These are phyloP conservation scores for Brachypteracias leptosomus DNA, from an alignment of 2,113 vertebrate genomes.

Conservation along the genomic window DNA sequence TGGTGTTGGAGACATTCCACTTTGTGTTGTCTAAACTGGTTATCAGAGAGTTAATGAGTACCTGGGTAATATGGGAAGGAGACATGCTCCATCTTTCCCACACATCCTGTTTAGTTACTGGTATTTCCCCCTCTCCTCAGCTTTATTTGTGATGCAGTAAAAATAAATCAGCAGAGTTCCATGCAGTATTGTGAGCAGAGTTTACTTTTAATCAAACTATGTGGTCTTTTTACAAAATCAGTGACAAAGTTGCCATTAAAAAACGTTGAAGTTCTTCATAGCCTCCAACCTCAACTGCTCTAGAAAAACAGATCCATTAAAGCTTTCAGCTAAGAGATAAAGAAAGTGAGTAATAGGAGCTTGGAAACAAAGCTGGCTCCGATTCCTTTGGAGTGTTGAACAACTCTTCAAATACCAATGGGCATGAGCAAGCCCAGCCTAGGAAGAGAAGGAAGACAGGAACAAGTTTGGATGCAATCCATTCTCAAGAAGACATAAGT, in stretches of 20 bases:
- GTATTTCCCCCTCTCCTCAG: constrained; percentile 34
- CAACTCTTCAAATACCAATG: not conserved
- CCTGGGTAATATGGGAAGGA: constrained; percentile 1
- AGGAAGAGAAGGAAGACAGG: not conserved
- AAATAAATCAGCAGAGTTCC: constrained; percentile 29
- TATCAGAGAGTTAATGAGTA: constrained; percentile 60
- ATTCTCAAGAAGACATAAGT: not conserved
- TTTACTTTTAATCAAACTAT: constrained; percentile 45
- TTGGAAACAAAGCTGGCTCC: constrained; percentile 13
- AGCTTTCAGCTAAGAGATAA: constrained; percentile 13
- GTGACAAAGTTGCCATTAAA: not conserved
- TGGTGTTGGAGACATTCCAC: constrained; percentile 39
- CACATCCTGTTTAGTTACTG: constrained; percentile 28
- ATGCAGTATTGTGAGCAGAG: not conserved
- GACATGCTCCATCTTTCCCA: not conserved
- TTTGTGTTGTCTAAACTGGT: constrained; percentile 44
- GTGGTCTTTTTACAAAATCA: constrained; percentile 19
- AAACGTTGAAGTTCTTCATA: constrained; percentile 35
- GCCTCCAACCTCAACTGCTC: constrained; percentile 23
- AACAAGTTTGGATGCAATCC: not conserved
- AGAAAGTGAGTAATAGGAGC: not conserved
- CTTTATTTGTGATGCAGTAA: constrained; percentile 49
- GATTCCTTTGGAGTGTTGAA: not conserved
- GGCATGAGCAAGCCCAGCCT: not conserved
- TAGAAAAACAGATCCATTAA: not conserved